Evolutionary conservation across 2,113 vertebrate species (phyloP).

Genomic region (Rhinopithecus roxellana): DNA sequence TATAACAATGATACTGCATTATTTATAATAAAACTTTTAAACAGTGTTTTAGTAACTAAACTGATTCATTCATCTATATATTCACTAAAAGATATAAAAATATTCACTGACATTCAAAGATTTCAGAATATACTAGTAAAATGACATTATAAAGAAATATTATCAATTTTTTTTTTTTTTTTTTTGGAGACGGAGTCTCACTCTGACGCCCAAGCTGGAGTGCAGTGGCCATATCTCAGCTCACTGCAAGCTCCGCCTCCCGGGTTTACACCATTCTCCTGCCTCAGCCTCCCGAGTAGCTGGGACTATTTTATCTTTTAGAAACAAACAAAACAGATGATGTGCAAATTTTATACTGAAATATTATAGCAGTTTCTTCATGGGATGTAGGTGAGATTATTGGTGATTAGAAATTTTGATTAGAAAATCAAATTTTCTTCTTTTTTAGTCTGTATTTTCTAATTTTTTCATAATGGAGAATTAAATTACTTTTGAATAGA

Average conservation of each 20-base stretch:
- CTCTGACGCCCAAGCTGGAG: too few species aligned
- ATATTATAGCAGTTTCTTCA: background rate
- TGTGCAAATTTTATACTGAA: constrained; percentile 15
- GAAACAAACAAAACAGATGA: constrained; percentile 26
- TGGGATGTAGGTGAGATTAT: background rate
- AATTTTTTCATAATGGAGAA: background rate
- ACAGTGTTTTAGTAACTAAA: constrained; percentile 1
- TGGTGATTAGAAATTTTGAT: background rate
- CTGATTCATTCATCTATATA: background rate
- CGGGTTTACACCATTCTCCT: too few species aligned
- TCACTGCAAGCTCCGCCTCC: too few species aligned
- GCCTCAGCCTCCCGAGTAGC: too few species aligned
- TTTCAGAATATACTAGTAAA: background rate
- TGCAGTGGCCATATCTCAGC: too few species aligned
- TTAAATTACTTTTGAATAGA: background rate
- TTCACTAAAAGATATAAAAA: background rate
- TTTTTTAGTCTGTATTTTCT: background rate
- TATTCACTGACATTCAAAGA: background rate
- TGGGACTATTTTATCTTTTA: background rate
- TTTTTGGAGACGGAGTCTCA: too few species aligned
- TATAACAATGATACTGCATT: background rate
- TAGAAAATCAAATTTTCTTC: background rate
- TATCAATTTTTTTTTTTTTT: background rate
- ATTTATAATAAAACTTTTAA: background rate
- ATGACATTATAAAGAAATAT: constrained; percentile 1